phyloP scores from a whole-genome alignment of 2,888 invertebrate species.

The Euplagia quadripunctaria region DNA sequence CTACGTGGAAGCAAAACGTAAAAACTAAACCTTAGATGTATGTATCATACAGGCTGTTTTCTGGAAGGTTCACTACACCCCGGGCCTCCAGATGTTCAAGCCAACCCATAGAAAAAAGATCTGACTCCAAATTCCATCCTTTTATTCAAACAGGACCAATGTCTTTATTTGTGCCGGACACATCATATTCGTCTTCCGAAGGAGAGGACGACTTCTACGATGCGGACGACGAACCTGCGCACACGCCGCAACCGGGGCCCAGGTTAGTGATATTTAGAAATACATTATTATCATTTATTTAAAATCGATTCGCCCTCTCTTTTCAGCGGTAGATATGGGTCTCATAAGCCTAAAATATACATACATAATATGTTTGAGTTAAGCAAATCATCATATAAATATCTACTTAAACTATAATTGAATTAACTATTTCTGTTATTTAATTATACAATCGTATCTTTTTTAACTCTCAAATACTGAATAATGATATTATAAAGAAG shows the following conservation, averaged over 20 bases:
- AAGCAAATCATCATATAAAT: no score
- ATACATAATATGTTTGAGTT: no score
- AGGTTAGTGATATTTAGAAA: conserved; percentile 68
- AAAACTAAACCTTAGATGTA: no score
- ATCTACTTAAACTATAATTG: no score
- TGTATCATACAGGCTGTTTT: no score
- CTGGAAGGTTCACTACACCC: no score
- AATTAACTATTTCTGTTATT: no score
- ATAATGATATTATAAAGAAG: background rate
- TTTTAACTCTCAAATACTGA: background rate
- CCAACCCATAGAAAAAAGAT: no score
- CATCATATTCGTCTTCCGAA: conserved; percentile 99
- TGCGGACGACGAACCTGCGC: conserved; percentile 91
- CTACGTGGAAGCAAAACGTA: no score
- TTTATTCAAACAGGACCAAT: conserved; percentile 76
- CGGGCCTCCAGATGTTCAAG: no score
- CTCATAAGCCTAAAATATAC: background rate
- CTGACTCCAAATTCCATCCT: background rate
- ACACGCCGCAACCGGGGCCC: conserved; percentile 61
- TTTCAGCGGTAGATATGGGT: background rate
- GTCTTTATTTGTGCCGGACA: conserved; percentile 93
- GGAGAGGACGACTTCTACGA: conserved; percentile 98
- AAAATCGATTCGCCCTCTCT: background rate
- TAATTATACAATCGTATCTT: background rate
- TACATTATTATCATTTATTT: background rate